Evolutionary conservation across 64 coral and sea anemone genomes (phyloP).

Genomic region (Stylophora pistillata): DNA sequence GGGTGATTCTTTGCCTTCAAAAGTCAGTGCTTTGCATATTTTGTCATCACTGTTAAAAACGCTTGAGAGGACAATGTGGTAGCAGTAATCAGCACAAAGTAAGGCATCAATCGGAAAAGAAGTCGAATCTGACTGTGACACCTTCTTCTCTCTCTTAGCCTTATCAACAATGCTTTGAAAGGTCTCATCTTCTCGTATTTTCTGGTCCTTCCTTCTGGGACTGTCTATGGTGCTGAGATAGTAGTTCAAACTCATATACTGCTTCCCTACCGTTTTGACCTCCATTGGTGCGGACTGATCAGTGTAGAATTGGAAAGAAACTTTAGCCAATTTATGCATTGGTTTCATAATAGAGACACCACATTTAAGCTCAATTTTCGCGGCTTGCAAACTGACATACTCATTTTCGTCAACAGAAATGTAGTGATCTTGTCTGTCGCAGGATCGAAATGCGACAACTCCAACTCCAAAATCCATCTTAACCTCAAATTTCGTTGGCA

Average conservation of each 20-base stretch:
- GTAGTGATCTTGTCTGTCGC: slow-evolving; percentile 6
- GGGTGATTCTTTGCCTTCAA: background rate
- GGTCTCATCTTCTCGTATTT: slow-evolving; percentile 16
- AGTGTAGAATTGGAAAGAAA: slow-evolving; percentile 46
- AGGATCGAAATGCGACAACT: slow-evolving; percentile 34
- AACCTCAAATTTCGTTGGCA: slow-evolving; percentile 34
- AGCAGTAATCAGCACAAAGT: slow-evolving; percentile 53
- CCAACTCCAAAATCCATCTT: slow-evolving; percentile 60
- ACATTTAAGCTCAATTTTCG: slow-evolving; percentile 4
- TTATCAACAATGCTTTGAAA: slow-evolving; percentile 32
- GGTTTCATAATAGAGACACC: slow-evolving; percentile 20
- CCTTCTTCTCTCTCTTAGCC: slow-evolving; percentile 4
- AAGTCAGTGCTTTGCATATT: background rate
- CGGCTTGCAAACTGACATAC: slow-evolving; percentile 6
- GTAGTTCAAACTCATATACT: slow-evolving; percentile 59
- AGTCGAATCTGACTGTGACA: background rate
- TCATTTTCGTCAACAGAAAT: slow-evolving; percentile 36
- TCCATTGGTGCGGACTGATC: slow-evolving; percentile 24
- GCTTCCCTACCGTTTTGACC: background rate
- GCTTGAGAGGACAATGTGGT: slow-evolving; percentile 11
- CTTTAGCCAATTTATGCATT: background rate
- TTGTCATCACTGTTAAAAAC: background rate
- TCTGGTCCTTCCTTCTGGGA: slow-evolving; percentile 1
- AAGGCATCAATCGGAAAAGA: slow-evolving; percentile 22
- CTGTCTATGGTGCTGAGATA: slow-evolving; percentile 41